Evolutionary conservation across 2,888 invertebrate species (phyloP), one percentile per base, ranked within the genome.

Genomic region (Nymphalis urticae): DNA sequence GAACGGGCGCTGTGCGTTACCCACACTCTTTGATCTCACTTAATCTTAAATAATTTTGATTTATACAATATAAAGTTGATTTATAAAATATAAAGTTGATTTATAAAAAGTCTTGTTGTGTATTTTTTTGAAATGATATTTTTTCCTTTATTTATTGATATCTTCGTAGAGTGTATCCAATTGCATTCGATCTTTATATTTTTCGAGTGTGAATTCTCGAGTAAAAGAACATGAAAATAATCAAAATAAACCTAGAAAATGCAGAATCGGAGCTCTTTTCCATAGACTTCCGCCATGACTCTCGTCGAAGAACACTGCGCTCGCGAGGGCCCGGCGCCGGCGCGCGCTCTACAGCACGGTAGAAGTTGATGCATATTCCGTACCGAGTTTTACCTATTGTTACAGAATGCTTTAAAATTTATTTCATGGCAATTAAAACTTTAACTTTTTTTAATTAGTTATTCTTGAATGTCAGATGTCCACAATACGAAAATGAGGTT

Each of bases 321-420:
- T 89, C 86, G 19, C 93, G 93, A 54, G 90, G 89, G 10, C 90
- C 91, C 66, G 90, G 83, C 62, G 84, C 81, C 64, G 90, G 81
- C 72, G 94, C 93, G 71, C 95, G 94, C 85, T 97, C 97, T 77
- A 98, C 95, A 9, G 98, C 97, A 63, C 99, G 95, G 92, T 98
- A 99, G 92, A 99, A 99, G 90, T 99, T 99, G 70, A 99, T 97
- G 90, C 99, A 99, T 76, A 99, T 97, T 51, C 99, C 99, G 86
- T 97, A 99, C 42, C 98, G 95, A 17, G 97, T 97, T 90, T 97
- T 96, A 50, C 96, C 95, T 95, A 51, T 19, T n/a, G 17, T n/a
- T 24, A 47, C 48, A 6, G 32, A 59, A 19, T 27, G 10, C 27
- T 5, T 42, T 42, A 42, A 42, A 42, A 13, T 13, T 13, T 32